Conservation (phyloP, 1,140 invertebrate genomes). For the Anoplolepis gracilipes region DNA sequence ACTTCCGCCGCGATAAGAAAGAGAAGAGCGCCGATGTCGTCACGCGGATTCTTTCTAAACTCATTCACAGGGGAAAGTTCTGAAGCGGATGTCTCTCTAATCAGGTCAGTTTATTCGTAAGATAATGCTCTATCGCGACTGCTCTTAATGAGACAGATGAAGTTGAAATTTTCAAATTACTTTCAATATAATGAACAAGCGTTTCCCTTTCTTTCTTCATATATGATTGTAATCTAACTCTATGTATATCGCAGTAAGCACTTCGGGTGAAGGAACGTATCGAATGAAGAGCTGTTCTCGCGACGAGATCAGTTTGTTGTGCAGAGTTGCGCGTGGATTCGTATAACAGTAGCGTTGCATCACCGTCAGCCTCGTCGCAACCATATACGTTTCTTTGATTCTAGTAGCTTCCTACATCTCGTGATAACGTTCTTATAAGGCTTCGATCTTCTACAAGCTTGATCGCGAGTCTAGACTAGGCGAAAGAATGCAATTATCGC, state of each 20-base stretch:
- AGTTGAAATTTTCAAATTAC: slow-evolving; percentile 39
- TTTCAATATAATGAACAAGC: slow-evolving; percentile 37
- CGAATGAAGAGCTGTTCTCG: slow-evolving; percentile 52
- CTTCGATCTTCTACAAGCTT: slow-evolving; percentile 68
- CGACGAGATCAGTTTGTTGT: slow-evolving; percentile 31
- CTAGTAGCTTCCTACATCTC: slow-evolving; percentile 73
- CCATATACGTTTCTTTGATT: slow-evolving; percentile 74
- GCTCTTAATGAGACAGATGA: slow-evolving; percentile 13
- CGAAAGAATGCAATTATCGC: slow-evolving; percentile 41
- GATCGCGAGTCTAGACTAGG: slow-evolving; percentile 39
- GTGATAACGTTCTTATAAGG: slow-evolving; percentile 77
- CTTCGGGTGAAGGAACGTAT: slow-evolving; percentile 21
- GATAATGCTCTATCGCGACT: slow-evolving; percentile 19
- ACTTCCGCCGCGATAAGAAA: not conserved
- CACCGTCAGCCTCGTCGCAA: slow-evolving; percentile 62
- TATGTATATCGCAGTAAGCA: not conserved
- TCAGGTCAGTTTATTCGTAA: slow-evolving; percentile 55
- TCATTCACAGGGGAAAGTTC: slow-evolving; percentile 56
- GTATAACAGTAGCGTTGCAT: slow-evolving; percentile 73
- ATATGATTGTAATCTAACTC: slow-evolving; percentile 43
- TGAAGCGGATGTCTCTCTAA: slow-evolving; percentile 47
- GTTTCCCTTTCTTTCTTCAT: slow-evolving; percentile 3
- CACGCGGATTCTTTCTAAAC: slow-evolving; percentile 50
- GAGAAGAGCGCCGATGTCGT: slow-evolving; percentile 52
- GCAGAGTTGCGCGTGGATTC: slow-evolving; percentile 58